These are phyloP conservation scores for Lophotis ruficrista DNA, from an alignment of 2,113 vertebrate species.

Conservation along the genomic window DNA sequence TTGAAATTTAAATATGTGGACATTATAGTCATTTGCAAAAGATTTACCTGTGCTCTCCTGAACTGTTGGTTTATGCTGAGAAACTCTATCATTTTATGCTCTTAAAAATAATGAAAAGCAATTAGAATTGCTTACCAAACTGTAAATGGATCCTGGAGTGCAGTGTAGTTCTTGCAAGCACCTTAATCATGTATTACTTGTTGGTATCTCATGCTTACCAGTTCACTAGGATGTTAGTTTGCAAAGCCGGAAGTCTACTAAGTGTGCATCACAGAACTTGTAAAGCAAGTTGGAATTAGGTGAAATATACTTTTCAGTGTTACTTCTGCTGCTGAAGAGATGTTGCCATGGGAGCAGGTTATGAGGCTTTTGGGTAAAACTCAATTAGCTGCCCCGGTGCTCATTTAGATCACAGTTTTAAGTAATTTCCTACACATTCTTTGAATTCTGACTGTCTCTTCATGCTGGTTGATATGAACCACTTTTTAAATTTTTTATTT, in stretches of 20 bases:
- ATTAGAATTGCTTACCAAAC: constrained; percentile 53
- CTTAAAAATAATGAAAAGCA: constrained; percentile 38
- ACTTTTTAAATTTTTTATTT: no score
- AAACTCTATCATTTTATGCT: neutral
- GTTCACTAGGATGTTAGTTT: constrained; percentile 17
- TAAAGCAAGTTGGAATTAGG: constrained; percentile 45
- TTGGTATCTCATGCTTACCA: constrained; percentile 30
- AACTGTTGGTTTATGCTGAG: neutral
- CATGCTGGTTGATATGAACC: neutral
- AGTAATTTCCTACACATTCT: neutral
- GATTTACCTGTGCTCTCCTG: neutral
- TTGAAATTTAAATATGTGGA: neutral
- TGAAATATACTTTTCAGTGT: constrained; percentile 1
- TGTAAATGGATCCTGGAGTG: constrained; percentile 57
- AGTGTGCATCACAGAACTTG: constrained; percentile 17
- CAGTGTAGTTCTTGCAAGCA: constrained; percentile 27
- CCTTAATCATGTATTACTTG: constrained; percentile 9
- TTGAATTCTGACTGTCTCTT: neutral
- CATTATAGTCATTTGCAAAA: neutral
- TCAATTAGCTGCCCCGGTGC: neutral
- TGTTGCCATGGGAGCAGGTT: neutral
- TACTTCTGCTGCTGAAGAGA: constrained; percentile 40
- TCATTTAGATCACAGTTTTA: neutral
- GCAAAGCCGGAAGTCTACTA: constrained; percentile 8
- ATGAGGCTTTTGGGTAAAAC: neutral